phyloP scores from a whole-genome alignment of 2,797 vertebrate species.

The Takifugu rubripes region DNA sequence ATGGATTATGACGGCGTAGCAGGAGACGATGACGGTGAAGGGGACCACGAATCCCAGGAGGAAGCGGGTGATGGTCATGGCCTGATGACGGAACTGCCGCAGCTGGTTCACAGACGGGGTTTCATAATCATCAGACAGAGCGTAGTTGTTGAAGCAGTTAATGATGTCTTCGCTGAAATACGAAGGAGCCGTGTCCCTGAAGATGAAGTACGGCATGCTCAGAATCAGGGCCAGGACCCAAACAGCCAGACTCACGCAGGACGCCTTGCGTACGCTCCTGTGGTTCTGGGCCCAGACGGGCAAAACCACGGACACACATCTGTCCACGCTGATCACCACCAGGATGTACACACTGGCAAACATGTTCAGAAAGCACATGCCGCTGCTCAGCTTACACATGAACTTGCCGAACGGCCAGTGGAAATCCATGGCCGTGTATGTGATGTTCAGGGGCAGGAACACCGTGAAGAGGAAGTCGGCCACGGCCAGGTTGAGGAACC shows the following conservation, averaged over 20 bases:
- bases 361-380: slow-evolving; percentile 80
- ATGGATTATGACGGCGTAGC: slow-evolving; percentile 79
- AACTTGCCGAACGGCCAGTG: slow-evolving; percentile 88
- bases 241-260: slow-evolving; percentile 69
- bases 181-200: slow-evolving; percentile 76
- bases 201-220: slow-evolving; percentile 81
- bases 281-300: slow-evolving; percentile 88
- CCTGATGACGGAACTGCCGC: slow-evolving; percentile 70
- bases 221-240: slow-evolving; percentile 82
- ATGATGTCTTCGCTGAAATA: slow-evolving; percentile 61
- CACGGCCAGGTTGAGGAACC: slow-evolving; percentile 88
- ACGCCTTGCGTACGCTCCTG: slow-evolving; percentile 77
- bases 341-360: slow-evolving; percentile 88
- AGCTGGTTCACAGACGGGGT: slow-evolving; percentile 52
- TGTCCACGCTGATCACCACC: slow-evolving; percentile 85
- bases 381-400: slow-evolving; percentile 86
- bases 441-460: slow-evolving; percentile 83
- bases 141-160: slow-evolving; percentile 85
- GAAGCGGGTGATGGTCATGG: slow-evolving; percentile 79
- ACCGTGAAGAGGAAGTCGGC: slow-evolving; percentile 90
- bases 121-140: slow-evolving; percentile 71
- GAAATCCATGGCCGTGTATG: slow-evolving; percentile 80
- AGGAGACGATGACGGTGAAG: slow-evolving; percentile 81
- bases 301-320: slow-evolving; percentile 81
- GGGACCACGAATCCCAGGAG: slow-evolving; percentile 83